phyloP scores from a whole-genome alignment of 2,797 vertebrate genomes.

The Girardinus metallicus region DNA sequence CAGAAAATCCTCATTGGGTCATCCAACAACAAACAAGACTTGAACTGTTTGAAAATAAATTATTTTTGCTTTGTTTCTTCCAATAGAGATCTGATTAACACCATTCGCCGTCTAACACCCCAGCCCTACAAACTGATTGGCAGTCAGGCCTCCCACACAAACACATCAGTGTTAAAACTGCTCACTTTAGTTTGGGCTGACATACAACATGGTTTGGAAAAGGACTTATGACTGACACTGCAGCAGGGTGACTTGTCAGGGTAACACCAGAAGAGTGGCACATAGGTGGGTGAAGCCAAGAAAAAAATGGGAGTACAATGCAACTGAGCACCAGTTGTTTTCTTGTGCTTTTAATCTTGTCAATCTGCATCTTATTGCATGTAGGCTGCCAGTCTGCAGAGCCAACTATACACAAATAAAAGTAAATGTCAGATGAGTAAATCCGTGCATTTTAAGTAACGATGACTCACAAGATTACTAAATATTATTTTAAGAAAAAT shows the following conservation, averaged over 20 bases:
- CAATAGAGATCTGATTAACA: not conserved
- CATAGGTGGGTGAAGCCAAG: slow-evolving; percentile 57
- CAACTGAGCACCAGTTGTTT: slow-evolving; percentile 15
- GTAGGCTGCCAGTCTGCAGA: slow-evolving; percentile 23
- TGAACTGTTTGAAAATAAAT: not conserved
- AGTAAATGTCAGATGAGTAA: slow-evolving; percentile 6
- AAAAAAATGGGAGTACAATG: slow-evolving; percentile 37
- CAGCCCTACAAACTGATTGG: slow-evolving; percentile 44
- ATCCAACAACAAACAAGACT: not conserved
- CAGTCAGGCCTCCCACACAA: slow-evolving; percentile 54
- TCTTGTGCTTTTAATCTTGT: slow-evolving; percentile 35
- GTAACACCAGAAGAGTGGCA: slow-evolving; percentile 45
- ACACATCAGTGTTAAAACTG: slow-evolving; percentile 55
- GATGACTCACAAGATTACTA: not conserved
- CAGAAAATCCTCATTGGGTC: not conserved
- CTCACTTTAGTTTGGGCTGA: slow-evolving; percentile 59
- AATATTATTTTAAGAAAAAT: not conserved
- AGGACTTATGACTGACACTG: slow-evolving; percentile 70
- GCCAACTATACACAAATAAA: slow-evolving; percentile 7
- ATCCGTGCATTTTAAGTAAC: not conserved
- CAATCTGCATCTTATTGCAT: slow-evolving; percentile 35
- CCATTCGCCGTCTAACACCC: slow-evolving; percentile 8
- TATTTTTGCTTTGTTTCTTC: not conserved
- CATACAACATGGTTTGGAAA: slow-evolving; percentile 52
- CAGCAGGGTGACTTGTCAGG: slow-evolving; percentile 63